phyloP scores from a whole-genome alignment of 2,888 invertebrate species.

The Cheilosia impressa region DNA sequence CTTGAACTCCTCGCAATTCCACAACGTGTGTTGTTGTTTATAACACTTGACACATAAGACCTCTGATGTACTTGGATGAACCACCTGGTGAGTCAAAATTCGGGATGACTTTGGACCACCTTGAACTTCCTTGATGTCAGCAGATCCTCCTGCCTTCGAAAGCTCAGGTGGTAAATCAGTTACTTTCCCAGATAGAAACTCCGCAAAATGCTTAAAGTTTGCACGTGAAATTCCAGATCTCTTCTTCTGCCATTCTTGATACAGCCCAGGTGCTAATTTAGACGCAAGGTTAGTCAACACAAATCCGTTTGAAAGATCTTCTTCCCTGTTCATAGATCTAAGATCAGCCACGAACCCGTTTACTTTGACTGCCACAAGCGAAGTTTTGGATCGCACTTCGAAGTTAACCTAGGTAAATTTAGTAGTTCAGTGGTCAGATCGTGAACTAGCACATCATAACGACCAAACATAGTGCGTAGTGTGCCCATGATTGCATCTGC shows the following conservation, averaged over 20 bases:
- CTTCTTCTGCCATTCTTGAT: neutral
- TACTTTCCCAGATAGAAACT: neutral
- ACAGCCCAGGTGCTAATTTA: neutral
- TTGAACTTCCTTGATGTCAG: neutral
- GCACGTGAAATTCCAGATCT: neutral
- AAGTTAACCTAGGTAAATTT: neutral
- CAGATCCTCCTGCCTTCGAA: neutral
- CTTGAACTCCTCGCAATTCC: neutral
- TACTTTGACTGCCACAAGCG: conserved; percentile 1
- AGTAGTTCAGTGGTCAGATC: conserved; percentile 8
- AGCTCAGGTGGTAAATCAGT: neutral
- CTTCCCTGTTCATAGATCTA: conserved; percentile 5
- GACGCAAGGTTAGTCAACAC: neutral
- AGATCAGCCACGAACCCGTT: conserved; percentile 11
- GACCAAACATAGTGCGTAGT: conserved; percentile 5
- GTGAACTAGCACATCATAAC: conserved; percentile 12
- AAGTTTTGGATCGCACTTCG: conserved; percentile 14
- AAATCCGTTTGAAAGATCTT: neutral
- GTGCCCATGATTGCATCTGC: conserved; percentile 7
- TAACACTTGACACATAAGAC: neutral
- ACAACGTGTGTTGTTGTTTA: neutral
- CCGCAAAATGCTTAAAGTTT: neutral
- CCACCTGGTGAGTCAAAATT: neutral
- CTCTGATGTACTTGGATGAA: neutral
- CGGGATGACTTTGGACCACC: neutral